Evolutionary conservation across 2,113 vertebrate genomes (phyloP), one percentile per base, ranked within the genome.

Genomic region (Hippocampus comes): DNA sequence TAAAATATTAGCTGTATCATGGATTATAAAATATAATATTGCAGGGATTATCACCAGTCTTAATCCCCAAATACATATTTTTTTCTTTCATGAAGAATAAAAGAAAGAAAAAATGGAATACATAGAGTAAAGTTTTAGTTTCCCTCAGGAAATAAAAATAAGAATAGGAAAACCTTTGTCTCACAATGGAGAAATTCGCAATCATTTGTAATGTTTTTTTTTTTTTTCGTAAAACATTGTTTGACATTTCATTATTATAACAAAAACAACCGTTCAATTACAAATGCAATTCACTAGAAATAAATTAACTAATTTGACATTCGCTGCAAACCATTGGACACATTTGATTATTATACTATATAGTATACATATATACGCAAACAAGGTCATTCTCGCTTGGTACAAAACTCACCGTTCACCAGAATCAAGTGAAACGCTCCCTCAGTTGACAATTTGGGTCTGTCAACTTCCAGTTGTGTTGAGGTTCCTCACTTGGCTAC

Each of bases 391-490:
- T 42, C 4, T 63, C 10, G 11, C 23, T 42, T 42, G 4, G 14
- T 15, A 27, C 7, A 42, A 41, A 46, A 68, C 78, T 88, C 72
- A 92, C 92, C 88, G 91, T 84, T 71, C 5, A 20, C 15, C 48
- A 77, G 70, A 46, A 25, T 63, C n/a, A 41, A 38, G 65, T 57
- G 1, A 71, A 80, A 82, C 49, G 30, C 63, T 76, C 69, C 78
- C 73, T 53, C 38, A 46, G 59, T 11, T 57, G 27, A 71, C 63
- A 64, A 42, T 71, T 74, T 43, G 68, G 34, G 57, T 51, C 14
- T 30, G 48, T 80, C 89, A 84, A 90, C 72, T 84, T 88, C 84
- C 89, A 73, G 63, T 42, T 49, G 77, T 59, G 71, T 51, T 75
- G 84, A 71, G 61, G 77, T 72, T 90, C 56, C 55, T 84, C 68